These are phyloP conservation scores for Dromococcyx pavoninus DNA, from an alignment of 2,797 vertebrate genomes.

Conservation along the genomic window DNA sequence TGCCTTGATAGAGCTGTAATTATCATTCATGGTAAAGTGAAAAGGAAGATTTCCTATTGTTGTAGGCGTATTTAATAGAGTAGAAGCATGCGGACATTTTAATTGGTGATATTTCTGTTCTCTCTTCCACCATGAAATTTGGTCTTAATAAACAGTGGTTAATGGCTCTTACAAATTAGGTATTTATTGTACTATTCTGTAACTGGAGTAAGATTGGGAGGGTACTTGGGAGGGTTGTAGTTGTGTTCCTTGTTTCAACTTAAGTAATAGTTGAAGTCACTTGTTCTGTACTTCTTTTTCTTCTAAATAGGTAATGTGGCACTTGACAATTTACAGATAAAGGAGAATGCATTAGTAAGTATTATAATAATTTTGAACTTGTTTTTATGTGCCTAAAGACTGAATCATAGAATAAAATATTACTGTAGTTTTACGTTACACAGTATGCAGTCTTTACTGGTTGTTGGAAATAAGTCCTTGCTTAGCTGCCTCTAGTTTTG, in stretches of 20 bases:
- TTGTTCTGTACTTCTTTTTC: neutral
- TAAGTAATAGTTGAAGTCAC: neutral
- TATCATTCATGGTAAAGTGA: neutral
- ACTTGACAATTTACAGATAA: constrained; percentile 92
- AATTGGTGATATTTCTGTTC: neutral
- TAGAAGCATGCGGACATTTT: neutral
- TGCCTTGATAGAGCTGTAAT: neutral
- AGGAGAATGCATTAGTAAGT: constrained; percentile 95
- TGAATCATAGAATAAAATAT: neutral
- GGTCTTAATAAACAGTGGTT: neutral
- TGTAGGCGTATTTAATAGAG: neutral
- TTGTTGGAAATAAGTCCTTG: neutral
- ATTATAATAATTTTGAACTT: neutral
- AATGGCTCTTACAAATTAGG: neutral
- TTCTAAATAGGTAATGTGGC: constrained; percentile 88
- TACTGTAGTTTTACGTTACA: neutral
- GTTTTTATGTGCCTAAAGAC: neutral
- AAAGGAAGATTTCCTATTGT: neutral
- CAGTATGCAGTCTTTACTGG: neutral
- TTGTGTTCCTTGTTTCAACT: neutral
- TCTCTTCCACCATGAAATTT: neutral
- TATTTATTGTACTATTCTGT: neutral
- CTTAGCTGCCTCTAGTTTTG: neutral
- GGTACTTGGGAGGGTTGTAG: neutral
- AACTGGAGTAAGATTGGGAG: neutral